These are phyloP conservation scores for Caranx melampygus DNA, from an alignment of 2,113 vertebrate species.

Conservation along the genomic window DNA sequence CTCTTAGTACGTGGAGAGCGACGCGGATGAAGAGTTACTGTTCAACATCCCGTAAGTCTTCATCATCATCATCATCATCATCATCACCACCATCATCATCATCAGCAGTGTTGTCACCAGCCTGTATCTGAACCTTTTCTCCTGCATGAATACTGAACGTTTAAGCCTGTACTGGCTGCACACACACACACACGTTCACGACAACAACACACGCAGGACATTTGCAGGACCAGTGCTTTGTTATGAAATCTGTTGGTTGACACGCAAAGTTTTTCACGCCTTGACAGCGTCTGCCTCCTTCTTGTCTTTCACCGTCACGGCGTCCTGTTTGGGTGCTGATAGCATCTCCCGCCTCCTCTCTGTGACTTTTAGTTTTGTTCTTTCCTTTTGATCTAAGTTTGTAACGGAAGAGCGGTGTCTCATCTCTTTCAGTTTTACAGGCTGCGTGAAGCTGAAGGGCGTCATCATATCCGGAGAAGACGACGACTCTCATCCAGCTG, in stretches of 20 bases:
- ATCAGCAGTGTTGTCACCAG: background rate
- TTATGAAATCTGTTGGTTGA: background rate
- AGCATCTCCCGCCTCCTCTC: background rate
- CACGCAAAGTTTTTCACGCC: background rate
- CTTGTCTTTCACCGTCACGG: slow-evolving; percentile 6
- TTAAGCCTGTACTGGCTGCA: background rate
- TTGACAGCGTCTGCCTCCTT: background rate
- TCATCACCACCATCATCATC: background rate
- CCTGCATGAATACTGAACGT: background rate
- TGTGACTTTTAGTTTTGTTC: too few relatives aligned
- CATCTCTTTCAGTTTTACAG: slow-evolving; percentile 90
- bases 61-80: too few relatives aligned
- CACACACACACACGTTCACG: background rate
- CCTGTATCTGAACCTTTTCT: background rate
- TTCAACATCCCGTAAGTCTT: slow-evolving; percentile 97
- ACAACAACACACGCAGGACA: background rate
- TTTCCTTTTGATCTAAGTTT: background rate
- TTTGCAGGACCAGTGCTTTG: background rate
- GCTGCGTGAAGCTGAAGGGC: slow-evolving; percentile 94
- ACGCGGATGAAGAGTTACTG: slow-evolving; percentile 94
- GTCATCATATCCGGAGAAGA: slow-evolving; percentile 93
- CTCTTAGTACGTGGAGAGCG: slow-evolving; percentile 94
- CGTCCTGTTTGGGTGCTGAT: background rate
- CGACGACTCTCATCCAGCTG: slow-evolving; percentile 89
- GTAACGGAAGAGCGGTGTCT: background rate